Conservation (phyloP, 2,888 invertebrate species). For the Vanessa cardui region DNA sequence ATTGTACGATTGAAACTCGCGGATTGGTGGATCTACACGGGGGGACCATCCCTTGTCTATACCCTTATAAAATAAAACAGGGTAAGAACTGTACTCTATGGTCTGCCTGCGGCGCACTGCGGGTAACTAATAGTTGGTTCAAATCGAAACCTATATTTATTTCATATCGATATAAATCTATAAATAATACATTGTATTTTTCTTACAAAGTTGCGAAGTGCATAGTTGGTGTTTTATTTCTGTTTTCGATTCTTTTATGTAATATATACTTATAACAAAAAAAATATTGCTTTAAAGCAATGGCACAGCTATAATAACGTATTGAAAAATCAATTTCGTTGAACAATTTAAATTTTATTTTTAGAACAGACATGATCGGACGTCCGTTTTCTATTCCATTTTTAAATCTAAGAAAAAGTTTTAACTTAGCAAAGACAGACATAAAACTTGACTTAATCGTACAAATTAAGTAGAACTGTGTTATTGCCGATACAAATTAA, state of each 20-base stretch:
- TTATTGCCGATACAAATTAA: slow-evolving; percentile 3
- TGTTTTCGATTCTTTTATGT: neutral
- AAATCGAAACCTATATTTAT: slow-evolving; percentile 55
- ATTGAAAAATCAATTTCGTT: neutral
- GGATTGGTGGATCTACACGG: slow-evolving; percentile 65
- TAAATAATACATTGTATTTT: slow-evolving; percentile 29
- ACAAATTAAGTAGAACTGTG: slow-evolving; percentile 6
- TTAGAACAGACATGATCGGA: neutral
- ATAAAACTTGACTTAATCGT: neutral
- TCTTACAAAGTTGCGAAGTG: slow-evolving; percentile 15
- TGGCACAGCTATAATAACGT: too few species aligned
- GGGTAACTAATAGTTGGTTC: slow-evolving; percentile 63
- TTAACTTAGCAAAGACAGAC: neutral
- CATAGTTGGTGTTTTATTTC: neutral
- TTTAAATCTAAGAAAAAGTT: neutral
- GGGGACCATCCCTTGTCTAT: slow-evolving; percentile 64
- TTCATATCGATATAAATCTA: slow-evolving; percentile 24
- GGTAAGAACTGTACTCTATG: slow-evolving; percentile 42
- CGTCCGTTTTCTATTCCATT: neutral
- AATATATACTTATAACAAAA: neutral
- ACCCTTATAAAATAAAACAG: slow-evolving; percentile 25
- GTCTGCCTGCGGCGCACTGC: slow-evolving; percentile 60
- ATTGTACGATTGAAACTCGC: slow-evolving; percentile 45
- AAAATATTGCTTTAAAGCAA: neutral
- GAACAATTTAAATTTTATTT: neutral